Evolutionary conservation across 2,113 vertebrate species (phyloP), one percentile per base, ranked within the genome.

Genomic region (Antennarius striatus): DNA sequence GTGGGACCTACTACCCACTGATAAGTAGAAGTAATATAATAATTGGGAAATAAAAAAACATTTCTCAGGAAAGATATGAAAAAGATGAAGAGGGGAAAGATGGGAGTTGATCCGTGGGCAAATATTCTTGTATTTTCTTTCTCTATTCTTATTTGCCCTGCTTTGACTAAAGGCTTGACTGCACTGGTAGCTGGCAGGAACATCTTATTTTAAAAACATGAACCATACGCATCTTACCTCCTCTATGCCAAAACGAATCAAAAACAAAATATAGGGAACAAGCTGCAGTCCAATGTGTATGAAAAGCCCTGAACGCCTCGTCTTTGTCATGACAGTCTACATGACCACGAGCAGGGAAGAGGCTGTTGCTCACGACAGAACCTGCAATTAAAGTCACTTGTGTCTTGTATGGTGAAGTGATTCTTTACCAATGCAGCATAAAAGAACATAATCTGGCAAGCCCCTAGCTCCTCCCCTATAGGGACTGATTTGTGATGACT

Each of bases 401-500:
- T 68, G 56, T 85, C 68, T 73, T 39, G 58, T 65, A 73, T 17
- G 61, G 78, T 80, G 66, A 87, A 86, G 82, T 82, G 73, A 89
- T 83, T 88, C 79, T 87, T 84, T 83, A 84, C 81, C 53, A 77
- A 82, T 70, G 78, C 86, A 82, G 72, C 79, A 73, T 78, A 77
- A 80, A 77, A 80, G 80, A 83, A 73, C 79, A 79, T 68, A 79
- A 82, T 78, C 84, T 85, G 84, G 82, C 78, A 32, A 13, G n/a
- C 78, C 80, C 74, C 60, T 66, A 88, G 73, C 63, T 57, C 56
- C 71, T 63, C 78, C 84, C 84, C 79, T 61, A 68, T 59, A 69
- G 74, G 81, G 68, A 74, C 75, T 89, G 86, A 87, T 86, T 83
- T 86, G 83, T 58, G 86, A 89, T 87, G 53, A 68, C 66, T 63